phyloP scores from a whole-genome alignment of 2,888 invertebrate species.

The Terebella lapidaria region DNA sequence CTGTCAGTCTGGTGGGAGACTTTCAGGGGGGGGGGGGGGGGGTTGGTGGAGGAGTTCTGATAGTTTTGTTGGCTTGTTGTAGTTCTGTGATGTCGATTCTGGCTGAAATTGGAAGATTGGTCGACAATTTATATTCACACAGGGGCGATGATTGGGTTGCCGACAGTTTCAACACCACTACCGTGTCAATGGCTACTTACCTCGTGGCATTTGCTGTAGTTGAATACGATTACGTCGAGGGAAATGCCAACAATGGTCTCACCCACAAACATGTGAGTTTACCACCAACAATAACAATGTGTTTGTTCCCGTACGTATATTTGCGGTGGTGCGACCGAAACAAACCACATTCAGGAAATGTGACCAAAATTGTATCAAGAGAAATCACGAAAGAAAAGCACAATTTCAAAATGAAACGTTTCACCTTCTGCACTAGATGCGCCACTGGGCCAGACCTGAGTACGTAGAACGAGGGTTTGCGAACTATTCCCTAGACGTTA shows the following conservation, averaged over 20 bases:
- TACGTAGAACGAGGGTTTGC: conserved; percentile 55
- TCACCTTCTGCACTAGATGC: too few relatives aligned
- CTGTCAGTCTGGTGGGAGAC: too few relatives aligned
- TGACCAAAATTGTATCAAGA: neutral
- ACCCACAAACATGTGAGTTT: conserved; percentile 1
- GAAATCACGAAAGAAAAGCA: neutral
- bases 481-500: conserved; percentile 69
- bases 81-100: too few relatives aligned
- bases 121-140: too few relatives aligned
- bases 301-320: neutral
- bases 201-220: conserved; percentile 7
- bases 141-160: conserved; percentile 5
- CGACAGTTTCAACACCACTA: neutral
- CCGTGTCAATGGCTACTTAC: conserved; percentile 7
- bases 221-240: conserved; percentile 1
- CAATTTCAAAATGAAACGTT: neutral
- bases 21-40: too few relatives aligned
- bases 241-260: neutral
- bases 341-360: neutral
- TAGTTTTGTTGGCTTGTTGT: too few relatives aligned
- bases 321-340: neutral
- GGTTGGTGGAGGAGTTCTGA: too few relatives aligned
- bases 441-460: conserved; percentile 5
- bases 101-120: too few relatives aligned
- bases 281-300: neutral